Evolutionary conservation across 2,113 vertebrate species (phyloP).

Genomic region (Lota lota): DNA sequence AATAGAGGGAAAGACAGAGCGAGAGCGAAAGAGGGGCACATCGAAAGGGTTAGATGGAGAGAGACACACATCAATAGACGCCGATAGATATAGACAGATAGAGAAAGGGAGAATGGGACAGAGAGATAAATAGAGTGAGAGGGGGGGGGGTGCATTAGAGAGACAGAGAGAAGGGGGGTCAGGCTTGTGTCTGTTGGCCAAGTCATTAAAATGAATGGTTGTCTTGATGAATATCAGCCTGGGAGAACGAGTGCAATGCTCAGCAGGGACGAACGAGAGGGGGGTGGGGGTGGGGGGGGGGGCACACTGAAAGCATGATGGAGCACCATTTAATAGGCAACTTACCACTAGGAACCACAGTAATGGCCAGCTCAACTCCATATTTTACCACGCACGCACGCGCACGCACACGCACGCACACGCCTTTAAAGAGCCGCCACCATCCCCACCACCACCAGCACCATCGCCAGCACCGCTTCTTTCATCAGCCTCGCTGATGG

Average conservation of each 20-base stretch:
- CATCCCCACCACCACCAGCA: no score
- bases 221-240: constrained; percentile 57
- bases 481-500: no score
- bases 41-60: no score
- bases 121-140: constrained; percentile 23
- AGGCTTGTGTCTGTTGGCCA: constrained; percentile 54
- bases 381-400: constrained; percentile 10
- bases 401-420: constrained; percentile 9
- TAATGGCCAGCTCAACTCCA: constrained; percentile 26
- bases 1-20: no score
- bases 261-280: no score
- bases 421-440: no score
- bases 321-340: constrained; percentile 35
- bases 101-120: constrained; percentile 13
- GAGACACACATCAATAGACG: no score
- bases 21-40: no score
- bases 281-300: no score
- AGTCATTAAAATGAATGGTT: constrained; percentile 61
- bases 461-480: no score
- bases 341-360: constrained; percentile 21
- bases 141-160: no score
- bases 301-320: constrained; percentile 32
- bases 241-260: constrained; percentile 39
- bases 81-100: no score
- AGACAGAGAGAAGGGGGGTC: constrained; percentile 27